phyloP scores from a whole-genome alignment of 2,113 vertebrate species.

The Hippocampus guttulatus region DNA sequence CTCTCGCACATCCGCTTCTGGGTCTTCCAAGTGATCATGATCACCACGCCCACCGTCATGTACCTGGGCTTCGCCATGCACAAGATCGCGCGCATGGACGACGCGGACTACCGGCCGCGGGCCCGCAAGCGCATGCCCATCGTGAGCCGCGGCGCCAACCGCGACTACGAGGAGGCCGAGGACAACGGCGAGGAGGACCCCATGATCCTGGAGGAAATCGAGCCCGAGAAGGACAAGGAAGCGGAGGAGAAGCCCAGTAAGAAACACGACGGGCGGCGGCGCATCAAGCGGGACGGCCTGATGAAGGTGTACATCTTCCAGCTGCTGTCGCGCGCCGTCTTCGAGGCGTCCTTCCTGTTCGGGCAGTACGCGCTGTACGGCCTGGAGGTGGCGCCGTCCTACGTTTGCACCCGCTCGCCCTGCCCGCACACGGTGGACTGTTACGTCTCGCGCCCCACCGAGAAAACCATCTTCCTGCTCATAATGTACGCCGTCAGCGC shows the following conservation, averaged over 20 bases:
- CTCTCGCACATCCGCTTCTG: slow-evolving; percentile 89
- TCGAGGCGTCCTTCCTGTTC: slow-evolving; percentile 81
- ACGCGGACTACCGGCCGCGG: slow-evolving; percentile 55
- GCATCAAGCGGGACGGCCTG: slow-evolving; percentile 83
- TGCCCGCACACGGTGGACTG: slow-evolving; percentile 87
- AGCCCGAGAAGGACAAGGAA: slow-evolving; percentile 72
- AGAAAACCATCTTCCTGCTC: slow-evolving; percentile 88
- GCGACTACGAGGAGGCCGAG: slow-evolving; percentile 85
- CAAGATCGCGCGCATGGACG: slow-evolving; percentile 79
- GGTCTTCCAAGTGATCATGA: slow-evolving; percentile 89
- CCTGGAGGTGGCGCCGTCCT: slow-evolving; percentile 78
- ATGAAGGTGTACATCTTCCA: slow-evolving; percentile 87
- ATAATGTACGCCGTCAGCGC: slow-evolving; percentile 84
- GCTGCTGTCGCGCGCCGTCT: slow-evolving; percentile 75
- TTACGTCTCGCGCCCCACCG: slow-evolving; percentile 85
- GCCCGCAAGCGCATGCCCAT: slow-evolving; percentile 68
- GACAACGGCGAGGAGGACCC: slow-evolving; percentile 87
- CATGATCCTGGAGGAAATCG: slow-evolving; percentile 85
- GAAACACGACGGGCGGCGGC: slow-evolving; percentile 79
- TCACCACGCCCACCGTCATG: slow-evolving; percentile 82
- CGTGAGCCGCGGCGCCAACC: slow-evolving; percentile 74
- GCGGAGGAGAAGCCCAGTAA: slow-evolving; percentile 50
- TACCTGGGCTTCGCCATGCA: slow-evolving; percentile 91
- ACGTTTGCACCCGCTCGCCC: slow-evolving; percentile 79
- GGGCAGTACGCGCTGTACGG: slow-evolving; percentile 87